phyloP scores from a whole-genome alignment of 2,113 vertebrate genomes.

The Phyllostomus hastatus region DNA sequence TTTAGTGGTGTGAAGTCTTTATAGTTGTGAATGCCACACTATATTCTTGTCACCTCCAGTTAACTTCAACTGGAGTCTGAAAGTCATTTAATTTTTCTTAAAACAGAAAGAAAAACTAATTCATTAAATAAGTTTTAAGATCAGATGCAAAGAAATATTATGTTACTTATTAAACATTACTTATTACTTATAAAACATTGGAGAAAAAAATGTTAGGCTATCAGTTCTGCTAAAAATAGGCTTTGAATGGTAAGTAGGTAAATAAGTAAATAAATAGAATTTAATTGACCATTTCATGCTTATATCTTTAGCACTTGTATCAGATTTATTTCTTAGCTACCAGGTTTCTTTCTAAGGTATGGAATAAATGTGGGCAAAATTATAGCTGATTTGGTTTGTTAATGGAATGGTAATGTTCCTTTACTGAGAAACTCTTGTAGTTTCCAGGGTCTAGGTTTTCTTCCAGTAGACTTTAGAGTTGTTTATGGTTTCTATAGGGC shows the following conservation, averaged over 20 bases:
- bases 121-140: background rate
- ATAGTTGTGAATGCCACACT: background rate
- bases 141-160: background rate
- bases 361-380: background rate
- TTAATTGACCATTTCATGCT: background rate
- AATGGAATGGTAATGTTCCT: background rate
- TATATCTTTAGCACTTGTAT: background rate
- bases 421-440: constrained; percentile 15
- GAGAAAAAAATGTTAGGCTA: background rate
- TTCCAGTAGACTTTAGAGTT: background rate
- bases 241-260: background rate
- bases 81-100: constrained; percentile 7
- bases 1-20: background rate
- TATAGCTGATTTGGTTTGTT: background rate
- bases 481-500: background rate
- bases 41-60: background rate
- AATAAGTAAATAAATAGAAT: background rate
- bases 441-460: background rate
- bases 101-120: background rate
- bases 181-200: too few relatives aligned
- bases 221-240: background rate
- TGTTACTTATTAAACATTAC: background rate
- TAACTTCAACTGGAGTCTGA: background rate
- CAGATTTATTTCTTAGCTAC: background rate
- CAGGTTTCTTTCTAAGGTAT: background rate